These are phyloP conservation scores for Gobionotothen gibberifrons DNA, from an alignment of 2,797 vertebrate genomes.

Conservation along the genomic window DNA sequence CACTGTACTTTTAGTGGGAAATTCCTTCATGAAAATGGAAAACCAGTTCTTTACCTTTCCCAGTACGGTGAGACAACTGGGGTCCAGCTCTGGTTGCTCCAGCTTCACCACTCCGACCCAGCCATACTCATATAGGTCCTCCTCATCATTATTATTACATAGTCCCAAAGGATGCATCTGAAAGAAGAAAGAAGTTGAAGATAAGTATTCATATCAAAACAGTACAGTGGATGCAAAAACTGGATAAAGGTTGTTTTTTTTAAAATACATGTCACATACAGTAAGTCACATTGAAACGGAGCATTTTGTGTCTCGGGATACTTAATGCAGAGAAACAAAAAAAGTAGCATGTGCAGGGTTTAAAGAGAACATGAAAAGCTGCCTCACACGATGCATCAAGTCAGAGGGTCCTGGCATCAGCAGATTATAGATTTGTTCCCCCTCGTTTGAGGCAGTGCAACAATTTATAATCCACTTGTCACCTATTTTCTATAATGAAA, in stretches of 20 bases:
- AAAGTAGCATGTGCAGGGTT: not conserved
- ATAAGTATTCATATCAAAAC: conserved; percentile 16
- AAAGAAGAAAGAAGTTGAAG: conserved; percentile 39
- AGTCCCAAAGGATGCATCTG: conserved; percentile 98
- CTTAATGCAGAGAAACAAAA: not conserved
- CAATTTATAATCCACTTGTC: conserved; percentile 60
- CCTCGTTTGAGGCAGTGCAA: conserved; percentile 13
- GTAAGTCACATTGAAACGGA: conserved; percentile 2
- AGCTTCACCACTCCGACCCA: conserved; percentile 99
- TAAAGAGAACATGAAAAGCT: conserved; percentile 29
- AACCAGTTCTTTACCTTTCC: conserved; percentile 91
- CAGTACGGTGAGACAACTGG: conserved; percentile 95
- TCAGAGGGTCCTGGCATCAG: not conserved
- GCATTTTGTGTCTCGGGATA: not conserved
- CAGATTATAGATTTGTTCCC: conserved; percentile 23
- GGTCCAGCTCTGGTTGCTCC: conserved; percentile 96
- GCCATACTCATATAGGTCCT: conserved; percentile 96
- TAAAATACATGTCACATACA: not conserved
- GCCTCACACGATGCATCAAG: conserved; percentile 14
- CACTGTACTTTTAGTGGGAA: not conserved
- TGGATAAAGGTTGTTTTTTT: not conserved
- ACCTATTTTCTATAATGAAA: conserved; percentile 52
- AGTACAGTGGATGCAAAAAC: not conserved
- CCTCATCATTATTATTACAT: conserved; percentile 98
- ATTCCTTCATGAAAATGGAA: not conserved